Evolutionary conservation across 2,113 vertebrate species (phyloP).

Genomic region (Sula dactylatra): DNA sequence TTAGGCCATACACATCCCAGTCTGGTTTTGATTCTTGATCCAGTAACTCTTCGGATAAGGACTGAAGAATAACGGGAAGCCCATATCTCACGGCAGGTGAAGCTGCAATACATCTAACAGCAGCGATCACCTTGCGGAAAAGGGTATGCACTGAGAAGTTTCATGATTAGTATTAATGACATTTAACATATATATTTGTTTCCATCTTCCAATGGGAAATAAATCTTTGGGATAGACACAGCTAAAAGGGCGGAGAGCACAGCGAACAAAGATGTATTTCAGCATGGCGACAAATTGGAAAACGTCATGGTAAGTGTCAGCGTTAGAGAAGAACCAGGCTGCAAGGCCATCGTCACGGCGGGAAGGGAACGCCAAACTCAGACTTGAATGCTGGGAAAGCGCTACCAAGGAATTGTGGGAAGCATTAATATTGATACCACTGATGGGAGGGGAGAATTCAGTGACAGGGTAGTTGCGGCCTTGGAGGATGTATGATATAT

Average conservation of each 20-base stretch:
- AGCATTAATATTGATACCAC: neutral
- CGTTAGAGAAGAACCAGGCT: neutral
- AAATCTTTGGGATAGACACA: neutral
- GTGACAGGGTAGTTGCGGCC: neutral
- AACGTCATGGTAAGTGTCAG: fast-evolving
- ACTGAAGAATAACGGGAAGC: neutral
- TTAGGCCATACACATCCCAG: neutral
- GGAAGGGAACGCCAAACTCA: neutral
- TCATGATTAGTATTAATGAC: neutral
- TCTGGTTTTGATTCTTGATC: neutral
- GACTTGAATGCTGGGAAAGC: neutral
- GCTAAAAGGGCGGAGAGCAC: neutral
- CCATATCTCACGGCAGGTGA: neutral
- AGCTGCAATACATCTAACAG: neutral
- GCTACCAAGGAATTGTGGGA: neutral
- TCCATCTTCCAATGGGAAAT: neutral
- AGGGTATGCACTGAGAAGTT: neutral
- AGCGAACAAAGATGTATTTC: neutral
- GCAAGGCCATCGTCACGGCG: neutral
- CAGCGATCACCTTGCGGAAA: neutral
- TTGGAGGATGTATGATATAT: neutral
- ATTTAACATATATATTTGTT: neutral
- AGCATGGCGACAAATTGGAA: neutral
- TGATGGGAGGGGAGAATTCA: neutral
- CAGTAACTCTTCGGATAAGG: neutral